Percentiles rank a stretch among this genome's conserved stretches.
Conservation (phyloP, 2,888 invertebrate species). For the Cactoblastis cactorum region DNA sequence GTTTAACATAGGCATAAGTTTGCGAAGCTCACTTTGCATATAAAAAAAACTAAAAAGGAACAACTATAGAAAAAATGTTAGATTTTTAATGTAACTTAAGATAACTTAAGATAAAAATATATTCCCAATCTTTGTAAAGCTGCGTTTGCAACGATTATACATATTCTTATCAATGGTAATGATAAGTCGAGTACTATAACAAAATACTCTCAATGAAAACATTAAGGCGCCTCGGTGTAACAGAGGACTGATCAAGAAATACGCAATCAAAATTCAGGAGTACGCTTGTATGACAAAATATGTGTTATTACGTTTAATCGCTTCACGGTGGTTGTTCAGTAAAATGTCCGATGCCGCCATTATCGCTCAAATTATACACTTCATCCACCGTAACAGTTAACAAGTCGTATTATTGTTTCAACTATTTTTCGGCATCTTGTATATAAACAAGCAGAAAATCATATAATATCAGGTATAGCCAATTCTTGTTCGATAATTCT, state of each 20-base stretch:
- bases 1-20: too few relatives aligned
- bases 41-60: too few relatives aligned
- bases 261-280: conserved; percentile 17
- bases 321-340: conserved; percentile 28
- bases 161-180: too few relatives aligned
- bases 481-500: too few relatives aligned
- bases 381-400: conserved; percentile 1
- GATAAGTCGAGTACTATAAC: too few relatives aligned
- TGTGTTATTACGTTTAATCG: conserved; percentile 29
- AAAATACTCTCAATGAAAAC: neutral
- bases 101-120: too few relatives aligned
- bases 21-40: too few relatives aligned
- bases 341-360: conserved; percentile 6
- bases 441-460: neutral
- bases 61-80: too few relatives aligned
- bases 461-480: neutral
- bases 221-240: conserved; percentile 15
- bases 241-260: conserved; percentile 9
- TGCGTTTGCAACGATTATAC: too few relatives aligned
- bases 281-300: conserved; percentile 23
- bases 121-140: too few relatives aligned
- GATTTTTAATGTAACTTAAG: too few relatives aligned
- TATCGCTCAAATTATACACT: conserved; percentile 4
- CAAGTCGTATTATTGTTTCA: neutral
- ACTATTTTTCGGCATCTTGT: neutral